Base-by-base conservation (phyloP, 23 tunicate genomes). In the Diplosoma virens region DNA sequence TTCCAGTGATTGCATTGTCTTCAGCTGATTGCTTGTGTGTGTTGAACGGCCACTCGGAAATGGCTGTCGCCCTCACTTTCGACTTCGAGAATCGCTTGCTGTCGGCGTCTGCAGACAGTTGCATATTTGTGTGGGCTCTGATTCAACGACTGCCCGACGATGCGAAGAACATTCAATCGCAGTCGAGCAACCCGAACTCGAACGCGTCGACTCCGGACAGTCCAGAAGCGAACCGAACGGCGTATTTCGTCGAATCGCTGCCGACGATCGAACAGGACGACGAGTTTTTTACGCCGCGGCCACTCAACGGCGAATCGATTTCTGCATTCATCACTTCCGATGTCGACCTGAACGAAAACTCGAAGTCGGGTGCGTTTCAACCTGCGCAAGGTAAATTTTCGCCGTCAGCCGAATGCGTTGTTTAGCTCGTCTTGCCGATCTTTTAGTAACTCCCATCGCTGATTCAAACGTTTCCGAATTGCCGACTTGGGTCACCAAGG, bases 71-170 rank as follows among this genome's bases (percentile, higher is more conserved):
- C 14, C 72, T 87, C 23, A 53, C 86, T 0, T 87, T 87, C 54
- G 60, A 67, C 45, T 3, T 22, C 25, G 61, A 81, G 16, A 47
- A 78, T 6, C 74, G 25, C 32, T 64, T 87, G 1, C 34, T 87
- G 0, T 81, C 94, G 0, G 73, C 86, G 1, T 87, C 94, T 0
- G 94, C 94, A 32, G 94, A 87, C 45, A 75, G 86, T 22, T 87
- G 94, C 64, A 50, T 81, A 31, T 87, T 87, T 52, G 68, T 75
- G 31, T 87, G 94, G 94, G 1, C 61, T 2, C 60, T 72, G 17
- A 47, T 9, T 47, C 45, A 33, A 11, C 59, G 61, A 1, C n/a
- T 33, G 16, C 22, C 37, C 25, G 78, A 72, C 20, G 78, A 72
- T 33, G 4, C 28, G 2, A 47, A 27, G 14, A 28, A 47, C 36